phyloP scores from a whole-genome alignment of 2,797 vertebrate genomes.

The Notoglanidium macrostoma region DNA sequence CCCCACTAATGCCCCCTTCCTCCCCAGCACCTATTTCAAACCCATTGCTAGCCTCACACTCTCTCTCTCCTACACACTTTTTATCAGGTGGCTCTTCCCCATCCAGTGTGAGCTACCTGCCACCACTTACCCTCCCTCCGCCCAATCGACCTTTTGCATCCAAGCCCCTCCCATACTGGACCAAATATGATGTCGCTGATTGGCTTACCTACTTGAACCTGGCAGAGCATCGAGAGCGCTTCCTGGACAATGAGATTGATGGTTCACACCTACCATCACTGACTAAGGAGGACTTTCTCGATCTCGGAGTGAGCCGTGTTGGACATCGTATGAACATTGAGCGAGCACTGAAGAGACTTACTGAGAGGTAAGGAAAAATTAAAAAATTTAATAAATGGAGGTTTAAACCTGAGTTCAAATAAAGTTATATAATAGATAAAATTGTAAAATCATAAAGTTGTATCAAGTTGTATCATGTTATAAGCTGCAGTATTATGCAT shows the following conservation, averaged over 20 bases:
- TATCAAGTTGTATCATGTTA: background rate
- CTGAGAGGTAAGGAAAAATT: constrained; percentile 84
- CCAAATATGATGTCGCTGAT: constrained; percentile 94
- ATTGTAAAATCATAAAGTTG: background rate
- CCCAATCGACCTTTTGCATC: constrained; percentile 89
- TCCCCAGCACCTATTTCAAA: constrained; percentile 68
- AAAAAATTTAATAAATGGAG: constrained; percentile 35
- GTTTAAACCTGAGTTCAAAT: background rate
- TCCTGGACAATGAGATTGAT: constrained; percentile 96
- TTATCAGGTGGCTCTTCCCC: constrained; percentile 81
- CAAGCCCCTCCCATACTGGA: constrained; percentile 93
- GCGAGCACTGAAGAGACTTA: constrained; percentile 90
- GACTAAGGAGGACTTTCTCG: constrained; percentile 95
- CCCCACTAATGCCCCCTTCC: constrained; percentile 75
- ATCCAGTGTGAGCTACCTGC: constrained; percentile 76
- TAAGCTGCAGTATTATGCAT: background rate
- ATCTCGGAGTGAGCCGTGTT: constrained; percentile 92
- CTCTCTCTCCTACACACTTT: constrained; percentile 85
- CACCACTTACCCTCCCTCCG: constrained; percentile 74
- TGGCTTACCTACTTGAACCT: constrained; percentile 92
- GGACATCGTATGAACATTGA: constrained; percentile 98
- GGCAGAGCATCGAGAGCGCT: constrained; percentile 88
- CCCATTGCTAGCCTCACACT: constrained; percentile 75
- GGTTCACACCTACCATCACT: constrained; percentile 92
- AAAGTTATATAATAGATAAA: background rate